phyloP scores from a whole-genome alignment of 2,888 invertebrate genomes.

The Parnassius mnemosyne region DNA sequence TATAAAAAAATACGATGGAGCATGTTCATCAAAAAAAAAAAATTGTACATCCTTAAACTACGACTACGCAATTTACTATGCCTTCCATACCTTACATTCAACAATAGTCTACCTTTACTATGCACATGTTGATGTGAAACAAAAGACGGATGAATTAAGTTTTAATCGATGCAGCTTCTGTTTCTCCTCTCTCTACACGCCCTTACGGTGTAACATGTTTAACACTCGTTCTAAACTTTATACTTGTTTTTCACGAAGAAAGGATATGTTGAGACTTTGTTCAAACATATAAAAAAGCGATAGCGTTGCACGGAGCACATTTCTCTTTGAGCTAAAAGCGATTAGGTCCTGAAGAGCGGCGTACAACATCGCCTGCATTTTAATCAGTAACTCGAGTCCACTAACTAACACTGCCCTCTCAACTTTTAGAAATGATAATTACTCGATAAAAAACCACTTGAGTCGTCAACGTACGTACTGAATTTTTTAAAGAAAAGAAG shows the following conservation, averaged over 20 bases:
- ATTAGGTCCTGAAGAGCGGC: constrained; percentile 6
- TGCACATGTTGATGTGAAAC: neutral
- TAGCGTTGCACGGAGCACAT: constrained; percentile 8
- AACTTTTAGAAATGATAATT: constrained; percentile 18
- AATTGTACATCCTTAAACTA: no score
- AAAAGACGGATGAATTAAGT: neutral
- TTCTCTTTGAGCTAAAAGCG: constrained; percentile 18
- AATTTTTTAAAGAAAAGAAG: no score
- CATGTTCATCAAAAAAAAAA: no score
- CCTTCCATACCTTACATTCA: no score
- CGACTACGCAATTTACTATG: no score
- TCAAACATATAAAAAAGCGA: constrained; percentile 5
- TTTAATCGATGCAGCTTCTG: neutral
- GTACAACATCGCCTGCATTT: constrained; percentile 12
- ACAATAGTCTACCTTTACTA: neutral
- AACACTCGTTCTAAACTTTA: neutral
- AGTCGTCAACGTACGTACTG: neutral
- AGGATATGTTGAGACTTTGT: neutral
- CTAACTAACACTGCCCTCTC: constrained; percentile 16
- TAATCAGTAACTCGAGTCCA: constrained; percentile 16
- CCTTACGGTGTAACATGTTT: neutral
- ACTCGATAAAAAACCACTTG: constrained; percentile 9
- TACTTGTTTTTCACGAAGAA: neutral
- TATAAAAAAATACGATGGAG: no score
- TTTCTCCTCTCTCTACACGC: no score